Evolutionary conservation across 2,113 vertebrate species (phyloP), one percentile per base, ranked within the genome.

Genomic region (Calyptommatus sinebrachiatus): DNA sequence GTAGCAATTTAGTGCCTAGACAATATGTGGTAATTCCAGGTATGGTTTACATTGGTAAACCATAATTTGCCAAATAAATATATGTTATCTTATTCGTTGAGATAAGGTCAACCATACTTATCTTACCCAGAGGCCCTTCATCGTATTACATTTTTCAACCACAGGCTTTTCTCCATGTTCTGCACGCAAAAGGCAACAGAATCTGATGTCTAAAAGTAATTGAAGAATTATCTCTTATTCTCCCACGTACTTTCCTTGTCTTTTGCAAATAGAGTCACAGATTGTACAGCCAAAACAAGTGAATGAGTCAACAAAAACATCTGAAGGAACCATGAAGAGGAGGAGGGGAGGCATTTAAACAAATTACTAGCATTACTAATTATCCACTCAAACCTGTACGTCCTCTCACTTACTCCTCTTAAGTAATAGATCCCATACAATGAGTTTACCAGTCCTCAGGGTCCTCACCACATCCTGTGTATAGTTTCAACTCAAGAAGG

Each of bases 391-490:
- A 66, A 29, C 68, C 70, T 73, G 1, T 45, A 46, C 79, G 35
- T 2, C 35, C 78, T 66, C 77, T 28, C 35, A 1, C 0, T 24
- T 66, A 16, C 0, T 0, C 65, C 74, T 73, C 78, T 73, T 22
- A 62, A 22, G 21, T 11, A 61, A 28, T 9, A 53, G 14, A 45
- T 81, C 70, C 79, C 50, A 68, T 61, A 46, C 12, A 69, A 14
- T 75, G 11, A 62, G 61, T 75, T 35, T 75, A 20, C 50, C 57
- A 2, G 0, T 11, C 62, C 78, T 80, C 0, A 0, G 79, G 81
- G 87, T 80, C 81, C 72, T 72, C n/a, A 4, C 83, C 88, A 62
- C 86, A 84, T 91, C 88, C 91, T 87, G 83, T 1, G 1, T 7
- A 24, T 0, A 0, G 35, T 85, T 76, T 77, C 79, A 81, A 80